Conservation (phyloP, 1,140 invertebrate species). For the Cylas formicarius region DNA sequence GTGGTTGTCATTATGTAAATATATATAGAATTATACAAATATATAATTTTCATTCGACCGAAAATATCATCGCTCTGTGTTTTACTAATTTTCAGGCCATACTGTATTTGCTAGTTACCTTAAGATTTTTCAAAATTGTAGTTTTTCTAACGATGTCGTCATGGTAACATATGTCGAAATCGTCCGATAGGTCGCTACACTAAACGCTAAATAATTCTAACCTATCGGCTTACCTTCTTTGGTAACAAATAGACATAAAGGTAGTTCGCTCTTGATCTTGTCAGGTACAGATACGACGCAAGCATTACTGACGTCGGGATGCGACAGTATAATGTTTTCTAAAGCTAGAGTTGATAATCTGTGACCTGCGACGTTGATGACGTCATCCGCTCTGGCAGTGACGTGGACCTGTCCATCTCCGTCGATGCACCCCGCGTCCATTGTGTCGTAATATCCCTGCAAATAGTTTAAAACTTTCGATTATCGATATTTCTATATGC, state of each 20-base stretch:
- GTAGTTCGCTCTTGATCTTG: constrained; percentile 80
- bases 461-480: constrained; percentile 6
- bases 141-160: too few relatives aligned
- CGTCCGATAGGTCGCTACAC: too few relatives aligned
- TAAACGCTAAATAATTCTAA: too few relatives aligned
- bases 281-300: constrained; percentile 87
- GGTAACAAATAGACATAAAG: constrained; percentile 77
- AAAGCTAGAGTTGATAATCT: constrained; percentile 79
- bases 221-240: constrained; percentile 50
- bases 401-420: constrained; percentile 80
- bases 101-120: too few relatives aligned
- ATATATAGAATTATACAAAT: constrained; percentile 15
- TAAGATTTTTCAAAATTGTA: too few relatives aligned
- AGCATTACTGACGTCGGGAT: constrained; percentile 73
- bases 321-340: constrained; percentile 80
- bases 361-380: constrained; percentile 94
- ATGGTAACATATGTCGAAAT: too few relatives aligned
- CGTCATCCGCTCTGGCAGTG: constrained; percentile 84
- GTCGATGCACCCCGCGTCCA: constrained; percentile 86
- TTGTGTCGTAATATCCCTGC: constrained; percentile 92
- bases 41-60: constrained; percentile 4
- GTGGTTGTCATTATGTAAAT: too few relatives aligned
- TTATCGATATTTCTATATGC: not conserved
- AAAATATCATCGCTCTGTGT: not conserved
- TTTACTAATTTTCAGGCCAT: too few relatives aligned